Evolutionary conservation across 2,113 vertebrate species (phyloP).

Genomic region (Eulemur rufifrons): DNA sequence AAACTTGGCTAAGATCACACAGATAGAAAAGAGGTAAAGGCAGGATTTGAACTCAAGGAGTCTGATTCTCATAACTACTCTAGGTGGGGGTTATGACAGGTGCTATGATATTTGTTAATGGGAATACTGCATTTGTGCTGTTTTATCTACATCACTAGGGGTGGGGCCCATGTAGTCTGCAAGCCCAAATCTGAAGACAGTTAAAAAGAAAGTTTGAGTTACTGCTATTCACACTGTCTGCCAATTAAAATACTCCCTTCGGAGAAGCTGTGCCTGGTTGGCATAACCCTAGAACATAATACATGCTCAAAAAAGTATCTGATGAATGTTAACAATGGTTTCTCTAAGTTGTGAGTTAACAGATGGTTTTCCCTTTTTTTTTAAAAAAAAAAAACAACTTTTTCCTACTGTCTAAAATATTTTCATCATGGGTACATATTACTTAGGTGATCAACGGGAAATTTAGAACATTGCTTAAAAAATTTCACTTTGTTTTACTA

Average conservation of each 20-base stretch:
- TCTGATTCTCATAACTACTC: not conserved
- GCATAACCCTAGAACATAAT: constrained; percentile 21
- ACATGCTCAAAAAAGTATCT: constrained; percentile 45
- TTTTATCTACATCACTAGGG: not conserved
- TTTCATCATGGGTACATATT: not conserved
- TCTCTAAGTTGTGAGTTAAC: not conserved
- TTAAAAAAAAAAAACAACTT: not conserved
- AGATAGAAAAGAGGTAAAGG: not conserved
- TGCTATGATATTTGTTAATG: not conserved
- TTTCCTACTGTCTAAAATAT: constrained; percentile 9
- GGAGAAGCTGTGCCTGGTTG: constrained; percentile 12
- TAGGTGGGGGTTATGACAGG: not conserved
- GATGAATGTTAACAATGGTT: constrained; percentile 43
- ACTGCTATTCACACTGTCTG: constrained; percentile 36
- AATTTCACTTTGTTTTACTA: constrained; percentile 37
- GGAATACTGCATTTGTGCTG: not conserved
- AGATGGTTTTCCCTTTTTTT: not conserved
- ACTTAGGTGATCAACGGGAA: not conserved
- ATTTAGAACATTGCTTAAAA: not conserved
- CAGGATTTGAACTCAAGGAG: not conserved
- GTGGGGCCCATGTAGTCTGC: not conserved
- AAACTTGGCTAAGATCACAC: not conserved
- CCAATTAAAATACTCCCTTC: constrained; percentile 63
- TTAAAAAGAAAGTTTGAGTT: not conserved
- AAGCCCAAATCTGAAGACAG: not conserved